These are phyloP conservation scores for Lepidocolaptes lacrymiger DNA, from an alignment of 2,797 vertebrate genomes.

Conservation along the genomic window DNA sequence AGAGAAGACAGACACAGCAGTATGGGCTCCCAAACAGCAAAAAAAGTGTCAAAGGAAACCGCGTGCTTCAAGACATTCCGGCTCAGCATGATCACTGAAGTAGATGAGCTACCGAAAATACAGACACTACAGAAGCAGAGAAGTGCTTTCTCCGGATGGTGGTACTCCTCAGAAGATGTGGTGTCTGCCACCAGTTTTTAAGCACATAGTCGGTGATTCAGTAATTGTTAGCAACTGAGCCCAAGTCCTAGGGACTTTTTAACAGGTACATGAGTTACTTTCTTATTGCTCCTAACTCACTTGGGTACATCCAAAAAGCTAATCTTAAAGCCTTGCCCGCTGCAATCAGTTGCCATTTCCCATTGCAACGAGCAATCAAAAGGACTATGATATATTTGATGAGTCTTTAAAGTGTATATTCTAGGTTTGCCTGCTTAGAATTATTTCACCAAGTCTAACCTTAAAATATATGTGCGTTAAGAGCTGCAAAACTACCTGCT, in stretches of 20 bases:
- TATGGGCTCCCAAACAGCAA: neutral
- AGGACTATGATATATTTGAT: neutral
- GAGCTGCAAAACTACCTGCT: neutral
- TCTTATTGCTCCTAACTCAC: neutral
- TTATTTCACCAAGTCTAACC: neutral
- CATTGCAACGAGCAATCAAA: neutral
- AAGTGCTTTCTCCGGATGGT: neutral
- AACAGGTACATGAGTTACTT: accelerated
- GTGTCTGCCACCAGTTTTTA: neutral
- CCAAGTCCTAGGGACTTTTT: neutral
- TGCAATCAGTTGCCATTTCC: neutral
- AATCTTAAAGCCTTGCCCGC: neutral
- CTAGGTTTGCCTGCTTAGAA: neutral
- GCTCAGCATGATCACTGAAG: neutral
- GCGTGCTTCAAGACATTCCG: neutral
- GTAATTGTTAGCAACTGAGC: neutral
- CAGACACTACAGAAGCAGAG: neutral
- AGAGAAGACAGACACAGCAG: constrained; percentile 12
- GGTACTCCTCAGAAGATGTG: neutral
- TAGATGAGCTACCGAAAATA: neutral
- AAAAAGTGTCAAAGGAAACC: neutral
- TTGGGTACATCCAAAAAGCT: neutral
- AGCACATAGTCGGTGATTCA: neutral
- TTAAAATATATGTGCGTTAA: neutral
- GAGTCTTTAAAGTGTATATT: neutral